Conservation (phyloP, 2,888 invertebrate genomes). For the Acanthosoma haemorrhoidale region DNA sequence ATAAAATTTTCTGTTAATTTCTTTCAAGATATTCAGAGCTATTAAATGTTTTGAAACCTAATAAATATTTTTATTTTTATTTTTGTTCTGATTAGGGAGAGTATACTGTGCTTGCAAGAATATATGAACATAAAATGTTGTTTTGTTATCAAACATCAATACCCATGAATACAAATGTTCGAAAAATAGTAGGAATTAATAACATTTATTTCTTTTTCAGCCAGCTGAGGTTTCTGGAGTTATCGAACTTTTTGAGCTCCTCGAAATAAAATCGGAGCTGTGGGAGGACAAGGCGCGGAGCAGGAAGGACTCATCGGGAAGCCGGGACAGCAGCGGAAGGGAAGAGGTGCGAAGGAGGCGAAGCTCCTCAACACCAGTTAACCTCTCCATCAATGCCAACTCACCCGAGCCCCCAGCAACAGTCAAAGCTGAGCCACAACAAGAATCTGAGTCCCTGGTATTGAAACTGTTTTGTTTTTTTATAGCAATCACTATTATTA, state of each 20-base stretch:
- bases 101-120: background rate
- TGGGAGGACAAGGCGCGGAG: conserved; percentile 41
- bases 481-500: too few relatives aligned
- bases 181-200: background rate
- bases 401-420: background rate
- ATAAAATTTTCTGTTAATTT: background rate
- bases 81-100: background rate
- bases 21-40: background rate
- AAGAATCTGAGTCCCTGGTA: conserved; percentile 22
- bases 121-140: background rate
- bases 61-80: background rate
- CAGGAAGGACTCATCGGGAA: conserved; percentile 19
- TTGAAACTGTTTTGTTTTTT: background rate
- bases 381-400: conserved; percentile 56
- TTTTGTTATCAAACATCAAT: background rate
- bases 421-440: conserved; percentile 32
- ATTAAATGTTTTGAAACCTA: background rate
- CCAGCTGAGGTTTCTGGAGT: conserved; percentile 75
- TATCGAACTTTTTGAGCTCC: conserved; percentile 72
- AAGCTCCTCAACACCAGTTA: conserved; percentile 74
- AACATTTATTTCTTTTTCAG: conserved; percentile 49
- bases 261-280: conserved; percentile 76
- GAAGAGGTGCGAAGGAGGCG: conserved; percentile 47
- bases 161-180: background rate
- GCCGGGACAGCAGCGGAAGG: conserved; percentile 31